These are phyloP conservation scores for Drosophila suzukii DNA, from an alignment of 1,140 invertebrate species.

Conservation along the genomic window DNA sequence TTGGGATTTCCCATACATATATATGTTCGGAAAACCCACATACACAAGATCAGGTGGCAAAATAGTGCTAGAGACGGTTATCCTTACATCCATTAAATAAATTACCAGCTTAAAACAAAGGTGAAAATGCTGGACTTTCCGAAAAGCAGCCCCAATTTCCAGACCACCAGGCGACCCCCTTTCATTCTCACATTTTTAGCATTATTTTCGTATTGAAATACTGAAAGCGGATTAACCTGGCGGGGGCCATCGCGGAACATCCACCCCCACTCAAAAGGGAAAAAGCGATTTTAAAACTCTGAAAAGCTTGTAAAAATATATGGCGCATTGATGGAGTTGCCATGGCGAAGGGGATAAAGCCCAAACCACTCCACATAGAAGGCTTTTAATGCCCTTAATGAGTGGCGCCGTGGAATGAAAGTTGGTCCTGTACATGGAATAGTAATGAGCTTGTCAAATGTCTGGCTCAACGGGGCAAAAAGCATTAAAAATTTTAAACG, in stretches of 20 bases:
- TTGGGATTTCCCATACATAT: conserved; percentile 63
- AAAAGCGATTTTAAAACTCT: conserved; percentile 44
- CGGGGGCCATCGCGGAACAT: conserved; percentile 27
- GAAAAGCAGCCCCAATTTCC: conserved; percentile 7
- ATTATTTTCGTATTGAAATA: conserved; percentile 82
- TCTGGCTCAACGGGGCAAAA: conserved; percentile 8
- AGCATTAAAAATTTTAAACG: conserved; percentile 36
- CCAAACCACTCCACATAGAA: conserved; percentile 54
- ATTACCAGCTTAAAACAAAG: conserved; percentile 53
- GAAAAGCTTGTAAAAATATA: conserved; percentile 68
- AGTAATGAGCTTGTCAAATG: conserved; percentile 54
- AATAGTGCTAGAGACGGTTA: conserved; percentile 37
- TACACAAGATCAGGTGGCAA: conserved; percentile 42
- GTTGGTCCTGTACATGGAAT: conserved; percentile 32
- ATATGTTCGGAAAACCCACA: conserved; percentile 17
- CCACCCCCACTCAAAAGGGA: background rate
- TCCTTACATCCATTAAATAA: conserved; percentile 65
- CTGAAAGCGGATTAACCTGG: conserved; percentile 76
- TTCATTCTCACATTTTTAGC: conserved; percentile 46
- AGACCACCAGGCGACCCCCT: background rate
- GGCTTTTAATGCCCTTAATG: conserved; percentile 78
- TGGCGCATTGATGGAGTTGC: conserved; percentile 71
- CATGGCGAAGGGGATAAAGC: conserved; percentile 54
- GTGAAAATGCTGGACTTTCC: conserved; percentile 11
- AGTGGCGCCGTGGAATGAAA: conserved; percentile 52